Base-by-base conservation (phyloP, 2,888 invertebrate species). In the Mylabris sibirica region DNA sequence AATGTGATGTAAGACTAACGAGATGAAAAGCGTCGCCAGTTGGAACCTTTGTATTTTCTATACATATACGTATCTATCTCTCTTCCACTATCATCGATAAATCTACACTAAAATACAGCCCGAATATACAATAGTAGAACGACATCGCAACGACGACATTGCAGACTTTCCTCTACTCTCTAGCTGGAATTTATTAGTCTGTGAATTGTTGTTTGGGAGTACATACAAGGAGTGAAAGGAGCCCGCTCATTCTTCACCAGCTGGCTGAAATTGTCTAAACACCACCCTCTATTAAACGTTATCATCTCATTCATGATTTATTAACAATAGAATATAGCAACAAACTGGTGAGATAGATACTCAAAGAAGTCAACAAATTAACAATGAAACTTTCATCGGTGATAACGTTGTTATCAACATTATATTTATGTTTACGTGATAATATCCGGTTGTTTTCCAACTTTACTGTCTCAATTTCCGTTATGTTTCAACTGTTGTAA, bases 71-170 rank as follows among this genome's bases (percentile, higher is more conserved):
- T 35, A 8, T 6, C 5, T 41, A 1, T 41, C 14, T 22, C 5
- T 20, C 11, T 44, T 5, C n/a, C 44, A 17, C 44, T 64, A 67
- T 65, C 59, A 64, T 72, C 75, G 73, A 77, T 78, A 77, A 78
- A 77, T 77, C 77, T 75, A 73, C 76, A 69, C 74, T 72, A 74
- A 75, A 73, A 71, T 77, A 76, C 77, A 75, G 72, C 67, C 67
- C 73, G 74, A 76, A 78, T 77, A 76, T 75, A 78, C 76, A 76
- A 76, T 75, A 74, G 20, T 30, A 30, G 30, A 30, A 30, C 30
- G 30, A 30, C 30, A 30, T 30, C 30, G n/a, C n/a, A 30, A 30
- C 53, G 53, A 22, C 30, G 49, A 49, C 49, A 49, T 49, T 49
- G 49, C 53, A 53, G 53, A 22, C 53, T 53, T 53, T 53, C 22